Conservation (phyloP, 2,113 vertebrate species). For the Prochilodus magdalenae region DNA sequence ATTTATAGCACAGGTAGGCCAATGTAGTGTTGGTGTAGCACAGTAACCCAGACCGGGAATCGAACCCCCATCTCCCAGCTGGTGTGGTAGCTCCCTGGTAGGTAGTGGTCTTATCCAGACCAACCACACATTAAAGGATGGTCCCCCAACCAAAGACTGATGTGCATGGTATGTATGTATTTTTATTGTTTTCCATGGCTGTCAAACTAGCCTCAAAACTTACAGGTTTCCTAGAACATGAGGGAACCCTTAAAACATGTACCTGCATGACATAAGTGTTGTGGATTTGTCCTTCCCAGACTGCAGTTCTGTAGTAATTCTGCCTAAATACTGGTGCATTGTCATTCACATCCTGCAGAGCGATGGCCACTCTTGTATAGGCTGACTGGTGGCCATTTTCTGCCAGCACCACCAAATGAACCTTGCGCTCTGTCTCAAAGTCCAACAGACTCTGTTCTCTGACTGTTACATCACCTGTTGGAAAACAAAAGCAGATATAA, state of each 20-base stretch:
- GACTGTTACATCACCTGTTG: constrained; percentile 84
- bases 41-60: too few species aligned
- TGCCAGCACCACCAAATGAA: constrained; percentile 83
- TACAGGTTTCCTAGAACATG: too few species aligned
- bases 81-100: too few species aligned
- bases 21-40: too few species aligned
- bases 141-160: too few species aligned
- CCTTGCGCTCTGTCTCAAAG: constrained; percentile 79
- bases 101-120: too few species aligned
- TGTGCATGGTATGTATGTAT: too few species aligned
- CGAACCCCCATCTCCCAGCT: too few species aligned
- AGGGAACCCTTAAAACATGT: constrained; percentile 21
- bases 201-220: neutral
- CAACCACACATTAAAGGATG: too few species aligned
- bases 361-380: constrained; percentile 79
- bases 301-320: constrained; percentile 76
- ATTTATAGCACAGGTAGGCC: too few species aligned
- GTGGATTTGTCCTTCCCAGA: constrained; percentile 84
- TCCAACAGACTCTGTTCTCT: constrained; percentile 83
- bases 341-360: constrained; percentile 87
- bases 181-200: too few species aligned
- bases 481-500: neutral
- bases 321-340: constrained; percentile 84
- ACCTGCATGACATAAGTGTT: constrained; percentile 86
- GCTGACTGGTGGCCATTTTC: constrained; percentile 74